These are phyloP conservation scores for Neolamprologus brichardi DNA, from an alignment of 2,113 vertebrate species.

Conservation along the genomic window DNA sequence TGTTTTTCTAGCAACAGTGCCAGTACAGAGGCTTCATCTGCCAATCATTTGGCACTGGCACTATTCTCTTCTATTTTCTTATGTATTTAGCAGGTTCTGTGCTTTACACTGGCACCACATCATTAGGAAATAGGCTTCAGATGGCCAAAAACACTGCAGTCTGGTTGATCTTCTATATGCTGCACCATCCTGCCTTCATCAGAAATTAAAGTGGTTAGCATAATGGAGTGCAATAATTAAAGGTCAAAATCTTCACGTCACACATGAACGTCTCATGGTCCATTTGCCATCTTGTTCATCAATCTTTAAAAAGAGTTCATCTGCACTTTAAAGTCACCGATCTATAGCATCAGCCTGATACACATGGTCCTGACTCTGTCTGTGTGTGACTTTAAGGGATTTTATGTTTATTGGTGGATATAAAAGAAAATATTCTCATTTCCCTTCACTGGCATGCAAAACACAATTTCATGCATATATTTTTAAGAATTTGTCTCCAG, in stretches of 20 bases:
- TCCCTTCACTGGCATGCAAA: not conserved
- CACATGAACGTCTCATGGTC: not conserved
- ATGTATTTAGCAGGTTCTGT: not conserved
- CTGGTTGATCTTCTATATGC: not conserved
- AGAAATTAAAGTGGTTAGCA: slow-evolving; percentile 1
- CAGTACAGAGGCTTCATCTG: not conserved
- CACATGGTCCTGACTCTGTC: not conserved
- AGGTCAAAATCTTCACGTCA: slow-evolving; percentile 10
- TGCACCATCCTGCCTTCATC: not conserved
- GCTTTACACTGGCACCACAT: not conserved
- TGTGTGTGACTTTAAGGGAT: not conserved
- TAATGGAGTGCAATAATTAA: slow-evolving; percentile 15
- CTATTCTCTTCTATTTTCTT: not conserved
- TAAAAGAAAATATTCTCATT: not conserved
- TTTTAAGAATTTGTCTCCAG: not conserved
- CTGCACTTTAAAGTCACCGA: not conserved
- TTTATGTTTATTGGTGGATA: not conserved
- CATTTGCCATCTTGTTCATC: not conserved
- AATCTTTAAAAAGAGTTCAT: not conserved
- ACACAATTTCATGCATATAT: not conserved
- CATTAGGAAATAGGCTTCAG: not conserved
- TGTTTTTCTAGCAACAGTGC: not conserved
- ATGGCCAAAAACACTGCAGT: not conserved
- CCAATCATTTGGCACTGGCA: not conserved
- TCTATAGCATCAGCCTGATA: not conserved